Evolutionary conservation across 2,888 invertebrate genomes (phyloP), one percentile per base, ranked within the genome.

Genomic region (Dryadula phaetusa): DNA sequence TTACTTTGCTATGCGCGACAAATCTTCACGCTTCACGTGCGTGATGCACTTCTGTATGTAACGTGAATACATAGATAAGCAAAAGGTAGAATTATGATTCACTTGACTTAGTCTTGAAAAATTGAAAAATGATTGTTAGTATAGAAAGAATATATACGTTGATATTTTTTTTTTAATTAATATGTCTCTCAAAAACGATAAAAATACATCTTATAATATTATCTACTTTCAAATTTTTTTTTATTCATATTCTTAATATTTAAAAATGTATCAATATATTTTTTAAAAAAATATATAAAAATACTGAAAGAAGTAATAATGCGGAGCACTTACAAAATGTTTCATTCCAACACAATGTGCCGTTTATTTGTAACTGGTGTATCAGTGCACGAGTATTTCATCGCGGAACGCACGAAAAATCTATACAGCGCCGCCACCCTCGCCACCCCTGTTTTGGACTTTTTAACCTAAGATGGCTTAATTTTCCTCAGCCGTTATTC

Each of bases 381-480:
- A 81, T 81, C 78, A 74, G 74, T 77, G 82, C 83, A 85, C 83
- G 79, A 80, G 86, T 85, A 84, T 84, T 84, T 82, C 80, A 74
- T 79, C 74, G 75, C 79, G 77, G 81, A 83, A 81, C 76, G 79
- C 82, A 77, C 83, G 76, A 82, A 88, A 87, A 88, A 86, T 87
- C 87, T 82, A 87, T 85, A 86, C 79, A 79, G 70, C 76, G 76
- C 79, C 77, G 65, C 63, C 61, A 40, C 62, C 71, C 73, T 58
- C 66, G 52, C 62, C 66, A 53, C 63, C 64, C 77, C 79, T 81
- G 78, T 85, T 85, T 86, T 85, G 85, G 85, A 87, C 86, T 86
- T 87, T 90, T 90, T 87, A 87, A 85, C 84, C 86, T 85, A 84
- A 90, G 89, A 90, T 87, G 90, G 85, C 90, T 90, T 88, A 87